Evolutionary conservation across 1,140 invertebrate species (phyloP).

Genomic region (Polypedilum vanderplanki): DNA sequence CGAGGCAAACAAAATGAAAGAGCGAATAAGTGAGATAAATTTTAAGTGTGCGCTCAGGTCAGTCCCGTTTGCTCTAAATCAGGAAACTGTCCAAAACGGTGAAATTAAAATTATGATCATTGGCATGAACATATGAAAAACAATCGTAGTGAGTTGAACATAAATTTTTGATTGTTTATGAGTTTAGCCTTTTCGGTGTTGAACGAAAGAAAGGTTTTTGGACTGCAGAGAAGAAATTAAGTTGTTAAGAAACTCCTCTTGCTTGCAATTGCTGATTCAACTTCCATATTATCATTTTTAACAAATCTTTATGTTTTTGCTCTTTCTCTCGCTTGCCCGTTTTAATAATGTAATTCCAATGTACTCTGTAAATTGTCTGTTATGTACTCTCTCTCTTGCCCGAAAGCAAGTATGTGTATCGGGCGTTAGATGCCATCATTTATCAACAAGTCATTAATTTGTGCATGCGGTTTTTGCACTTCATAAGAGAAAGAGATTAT

Average conservation of each 20-base stretch:
- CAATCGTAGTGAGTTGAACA: not conserved
- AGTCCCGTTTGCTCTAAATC: not conserved
- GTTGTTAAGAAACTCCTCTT: not conserved
- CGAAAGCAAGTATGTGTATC: no score
- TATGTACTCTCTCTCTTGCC: no score
- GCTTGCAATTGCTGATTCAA: not conserved
- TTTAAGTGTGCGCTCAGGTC: not conserved
- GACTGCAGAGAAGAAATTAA: not conserved
- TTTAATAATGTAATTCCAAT: no score
- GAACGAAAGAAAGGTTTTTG: not conserved
- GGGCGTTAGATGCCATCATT: conserved; percentile 8
- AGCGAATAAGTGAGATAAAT: not conserved
- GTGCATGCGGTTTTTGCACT: not conserved
- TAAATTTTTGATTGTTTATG: conserved; percentile 20
- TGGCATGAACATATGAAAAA: not conserved
- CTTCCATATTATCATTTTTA: not conserved
- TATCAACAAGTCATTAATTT: conserved; percentile 7
- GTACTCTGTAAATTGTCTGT: no score
- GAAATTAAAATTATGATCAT: not conserved
- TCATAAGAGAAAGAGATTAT: not conserved
- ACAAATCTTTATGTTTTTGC: not conserved
- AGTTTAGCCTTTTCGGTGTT: not conserved
- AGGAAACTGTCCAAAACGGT: not conserved
- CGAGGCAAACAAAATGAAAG: no score
- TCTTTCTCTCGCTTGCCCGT: no score